Percentiles rank a stretch among this genome's conserved stretches.
Conservation (phyloP, 2,797 vertebrate species). For the Microctenopoma steveboyesi region DNA sequence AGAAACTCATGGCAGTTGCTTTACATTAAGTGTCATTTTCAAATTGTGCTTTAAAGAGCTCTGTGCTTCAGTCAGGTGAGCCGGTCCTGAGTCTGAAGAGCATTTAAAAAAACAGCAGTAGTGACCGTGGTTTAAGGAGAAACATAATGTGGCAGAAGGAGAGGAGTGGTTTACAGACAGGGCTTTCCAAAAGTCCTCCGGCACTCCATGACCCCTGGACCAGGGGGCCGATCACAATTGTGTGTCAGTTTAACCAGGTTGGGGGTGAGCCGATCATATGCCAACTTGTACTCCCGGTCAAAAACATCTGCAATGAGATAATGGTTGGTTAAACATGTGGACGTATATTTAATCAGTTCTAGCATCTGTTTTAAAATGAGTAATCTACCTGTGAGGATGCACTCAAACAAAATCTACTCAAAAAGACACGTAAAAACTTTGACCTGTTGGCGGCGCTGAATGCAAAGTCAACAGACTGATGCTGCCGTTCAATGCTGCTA, state of each 20-base stretch:
- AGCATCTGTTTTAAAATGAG: background rate
- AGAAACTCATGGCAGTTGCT: constrained; percentile 65
- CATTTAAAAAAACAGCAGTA: constrained; percentile 51
- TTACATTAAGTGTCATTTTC: constrained; percentile 49
- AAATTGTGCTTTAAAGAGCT: constrained; percentile 69
- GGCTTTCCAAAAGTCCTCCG: constrained; percentile 94
- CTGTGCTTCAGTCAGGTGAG: constrained; percentile 49
- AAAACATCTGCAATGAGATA: constrained; percentile 89
- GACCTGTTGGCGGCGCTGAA: background rate
- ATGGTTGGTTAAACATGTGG: constrained; percentile 1
- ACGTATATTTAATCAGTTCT: background rate
- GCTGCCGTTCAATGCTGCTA: background rate
- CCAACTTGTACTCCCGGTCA: constrained; percentile 97
- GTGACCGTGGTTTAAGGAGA: constrained; percentile 29
- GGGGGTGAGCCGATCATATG: constrained; percentile 93
- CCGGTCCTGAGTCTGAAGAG: constrained; percentile 70
- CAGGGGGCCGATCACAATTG: constrained; percentile 95
- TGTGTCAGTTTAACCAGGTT: constrained; percentile 96
- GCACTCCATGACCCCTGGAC: constrained; percentile 96
- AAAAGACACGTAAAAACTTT: background rate
- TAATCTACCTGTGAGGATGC: too few relatives aligned
- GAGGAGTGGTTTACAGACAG: constrained; percentile 83
- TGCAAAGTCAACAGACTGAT: background rate
- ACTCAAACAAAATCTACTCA: too few relatives aligned
- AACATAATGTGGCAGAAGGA: background rate